Percentiles rank a stretch among this genome's conserved stretches.
These are phyloP conservation scores for Pygmarrhopalites habei DNA, from an alignment of 1,140 invertebrate species.

Conservation along the genomic window DNA sequence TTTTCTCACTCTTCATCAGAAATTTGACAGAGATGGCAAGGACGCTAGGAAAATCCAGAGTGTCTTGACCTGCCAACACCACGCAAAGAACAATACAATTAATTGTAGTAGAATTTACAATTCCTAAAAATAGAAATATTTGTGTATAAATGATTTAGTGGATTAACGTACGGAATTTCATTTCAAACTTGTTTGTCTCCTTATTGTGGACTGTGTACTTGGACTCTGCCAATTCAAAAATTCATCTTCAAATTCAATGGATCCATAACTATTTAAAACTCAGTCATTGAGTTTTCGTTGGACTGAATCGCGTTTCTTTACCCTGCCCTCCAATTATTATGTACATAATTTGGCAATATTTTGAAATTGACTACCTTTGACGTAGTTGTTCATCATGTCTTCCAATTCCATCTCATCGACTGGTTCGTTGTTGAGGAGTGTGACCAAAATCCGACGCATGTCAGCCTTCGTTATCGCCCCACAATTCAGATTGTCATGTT, in stretches of 20 bases:
- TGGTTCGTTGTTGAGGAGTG: conserved; percentile 6
- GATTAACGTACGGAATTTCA: conserved; percentile 22
- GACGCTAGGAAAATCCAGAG: conserved; percentile 25
- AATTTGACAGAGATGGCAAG: conserved; percentile 26
- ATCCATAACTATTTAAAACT: not conserved
- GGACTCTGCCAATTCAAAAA: conserved; percentile 9
- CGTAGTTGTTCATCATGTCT: conserved; percentile 5
- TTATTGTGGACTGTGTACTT: conserved; percentile 32
- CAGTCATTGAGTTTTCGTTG: not conserved
- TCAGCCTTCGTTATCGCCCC: conserved; percentile 17
- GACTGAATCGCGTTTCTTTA: too few relatives aligned
- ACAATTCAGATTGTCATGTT: conserved; percentile 5
- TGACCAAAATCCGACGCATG: conserved; percentile 14
- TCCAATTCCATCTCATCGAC: not conserved
- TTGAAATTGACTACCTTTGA: conserved; percentile 13
- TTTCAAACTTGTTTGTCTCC: conserved; percentile 23
- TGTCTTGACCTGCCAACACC: conserved; percentile 19
- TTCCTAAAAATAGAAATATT: too few relatives aligned
- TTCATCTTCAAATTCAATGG: too few relatives aligned
- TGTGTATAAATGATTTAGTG: not conserved
- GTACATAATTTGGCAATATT: not conserved
- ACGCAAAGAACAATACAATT: too few relatives aligned
- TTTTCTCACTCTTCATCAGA: conserved; percentile 17
- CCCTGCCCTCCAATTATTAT: too few relatives aligned
- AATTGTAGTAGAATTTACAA: too few relatives aligned